Evolutionary conservation across 2,888 invertebrate species (phyloP), one percentile per base, ranked within the genome.

Genomic region (Argyra leucocephala): DNA sequence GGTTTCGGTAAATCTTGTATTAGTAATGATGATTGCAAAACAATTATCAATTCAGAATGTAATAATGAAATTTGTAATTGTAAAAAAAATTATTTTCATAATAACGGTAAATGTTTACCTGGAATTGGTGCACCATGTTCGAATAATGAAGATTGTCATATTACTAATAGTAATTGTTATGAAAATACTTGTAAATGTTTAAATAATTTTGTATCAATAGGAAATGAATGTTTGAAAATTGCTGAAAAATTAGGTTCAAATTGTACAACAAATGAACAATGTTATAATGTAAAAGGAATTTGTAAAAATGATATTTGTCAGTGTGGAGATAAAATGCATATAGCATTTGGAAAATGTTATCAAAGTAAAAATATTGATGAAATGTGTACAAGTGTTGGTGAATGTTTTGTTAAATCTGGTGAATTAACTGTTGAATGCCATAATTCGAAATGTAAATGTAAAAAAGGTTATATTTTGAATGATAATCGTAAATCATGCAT

Each of bases 361-460:
- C 3, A 3, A 57, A 57, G 18, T 15, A 15, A 9, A 79, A 78
- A 64, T 60, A 68, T 79, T 57, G 73, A 70, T 2, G 79, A 79
- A 62, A 65, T 70, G 12, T 79, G 79, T 67, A 63, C 70, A 3
- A 74, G 72, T 67, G 74, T 76, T 61, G 72, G 74, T n/a, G 76
- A 79, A 67, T 79, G 79, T 66, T 74, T 71, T 66, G 67, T 75
- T 6, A 75, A 75, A 62, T 74, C 76, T 67, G 74, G 75, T 69
- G 72, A 74, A n/a, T 76, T 77, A 70, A 73, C 71, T 65, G 73
- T 76, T 58, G 78, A 78, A 69, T 79, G 79, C 66, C 75, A 79
- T 66, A 79, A 78, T 68, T 76, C 78, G 18, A 73, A 77, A 57
- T 79, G 79, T 67, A 76, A 77, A 67, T 79, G 79, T 70, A 77